Conservation (phyloP, 2,888 invertebrate species). For the Keiferia lycopersicella region DNA sequence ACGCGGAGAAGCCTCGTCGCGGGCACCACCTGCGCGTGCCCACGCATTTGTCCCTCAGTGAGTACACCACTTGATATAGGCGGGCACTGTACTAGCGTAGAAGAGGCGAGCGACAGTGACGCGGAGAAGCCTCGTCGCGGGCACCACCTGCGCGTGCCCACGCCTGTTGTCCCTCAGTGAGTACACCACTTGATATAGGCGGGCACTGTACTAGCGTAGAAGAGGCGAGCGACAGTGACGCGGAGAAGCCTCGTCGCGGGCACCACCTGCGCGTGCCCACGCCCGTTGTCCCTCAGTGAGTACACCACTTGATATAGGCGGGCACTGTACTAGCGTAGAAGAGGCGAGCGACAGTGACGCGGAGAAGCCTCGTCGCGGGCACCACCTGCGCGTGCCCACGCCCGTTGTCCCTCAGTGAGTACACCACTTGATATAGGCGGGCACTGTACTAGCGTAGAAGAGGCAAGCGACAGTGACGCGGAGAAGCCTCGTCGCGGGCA, state of each 20-base stretch:
- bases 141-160: conserved; percentile 69
- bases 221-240: conserved; percentile 76
- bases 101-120: too few relatives aligned
- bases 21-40: conserved; percentile 63
- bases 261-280: conserved; percentile 72
- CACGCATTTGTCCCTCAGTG: conserved; percentile 35
- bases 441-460: too few relatives aligned
- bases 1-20: too few relatives aligned
- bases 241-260: conserved; percentile 60
- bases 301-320: too few relatives aligned
- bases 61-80: too few relatives aligned
- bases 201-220: conserved; percentile 57
- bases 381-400: conserved; percentile 64
- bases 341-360: conserved; percentile 57
- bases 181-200: conserved; percentile 38
- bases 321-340: conserved; percentile 37
- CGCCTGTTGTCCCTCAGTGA: conserved; percentile 44
- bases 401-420: too few relatives aligned
- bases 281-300: conserved; percentile 63
- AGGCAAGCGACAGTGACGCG: too few relatives aligned
- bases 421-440: too few relatives aligned
- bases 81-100: too few relatives aligned
- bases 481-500: conserved; percentile 42
- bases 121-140: too few relatives aligned
- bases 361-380: not conserved